phyloP scores from a whole-genome alignment of 2,113 vertebrate species.

The Orientallactaga bullata region DNA sequence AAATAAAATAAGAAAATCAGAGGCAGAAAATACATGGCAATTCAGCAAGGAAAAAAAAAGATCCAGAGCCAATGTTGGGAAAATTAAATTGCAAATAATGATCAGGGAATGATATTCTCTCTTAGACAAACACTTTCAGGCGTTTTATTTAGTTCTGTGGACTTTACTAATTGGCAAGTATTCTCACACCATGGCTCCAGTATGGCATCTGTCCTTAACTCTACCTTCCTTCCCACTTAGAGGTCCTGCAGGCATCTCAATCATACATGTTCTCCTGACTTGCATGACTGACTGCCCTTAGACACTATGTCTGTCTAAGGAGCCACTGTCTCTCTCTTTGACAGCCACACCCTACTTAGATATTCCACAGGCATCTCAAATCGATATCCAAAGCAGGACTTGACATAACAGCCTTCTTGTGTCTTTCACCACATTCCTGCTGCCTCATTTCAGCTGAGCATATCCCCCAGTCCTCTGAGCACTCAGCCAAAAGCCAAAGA shows the following conservation, averaged over 20 bases:
- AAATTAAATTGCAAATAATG: constrained; percentile 30
- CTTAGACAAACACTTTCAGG: not conserved
- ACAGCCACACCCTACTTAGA: not conserved
- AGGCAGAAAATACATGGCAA: not conserved
- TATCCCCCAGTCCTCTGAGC: not conserved
- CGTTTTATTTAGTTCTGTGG: not conserved
- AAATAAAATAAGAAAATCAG: not conserved
- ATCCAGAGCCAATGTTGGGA: not conserved
- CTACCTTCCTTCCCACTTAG: not conserved
- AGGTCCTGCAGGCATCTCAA: not conserved
- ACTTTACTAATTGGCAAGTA: not conserved
- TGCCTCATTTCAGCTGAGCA: not conserved
- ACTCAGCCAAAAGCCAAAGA: constrained; percentile 9
- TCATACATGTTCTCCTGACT: too few species aligned
- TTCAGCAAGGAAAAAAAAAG: not conserved
- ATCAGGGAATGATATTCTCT: not conserved
- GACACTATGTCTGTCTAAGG: not conserved
- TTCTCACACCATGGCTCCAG: not conserved
- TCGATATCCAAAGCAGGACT: not conserved
- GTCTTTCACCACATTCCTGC: not conserved
- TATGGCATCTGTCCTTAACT: not conserved
- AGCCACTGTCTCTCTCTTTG: not conserved
- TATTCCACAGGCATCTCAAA: not conserved
- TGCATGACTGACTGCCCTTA: not conserved
- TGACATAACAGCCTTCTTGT: not conserved